Evolutionary conservation across 37 sponge, comb jelly and placozoan genomes (phyloP).

Genomic region (Petrosia ficiformis): DNA sequence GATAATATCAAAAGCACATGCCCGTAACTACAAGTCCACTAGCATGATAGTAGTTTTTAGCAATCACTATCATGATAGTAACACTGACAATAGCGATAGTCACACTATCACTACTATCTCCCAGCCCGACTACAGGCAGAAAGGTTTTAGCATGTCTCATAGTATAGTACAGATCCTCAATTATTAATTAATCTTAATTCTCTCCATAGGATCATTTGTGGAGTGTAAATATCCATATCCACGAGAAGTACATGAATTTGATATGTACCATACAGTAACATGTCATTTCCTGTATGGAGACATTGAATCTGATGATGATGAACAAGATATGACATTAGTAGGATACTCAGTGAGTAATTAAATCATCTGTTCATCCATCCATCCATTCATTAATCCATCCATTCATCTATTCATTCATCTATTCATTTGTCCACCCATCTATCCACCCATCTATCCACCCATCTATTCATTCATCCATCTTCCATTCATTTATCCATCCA

Average conservation of each 20-base stretch:
- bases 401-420: background rate
- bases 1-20: too few relatives aligned
- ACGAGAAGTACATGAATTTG: slow-evolving; percentile 31
- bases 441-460: too few relatives aligned
- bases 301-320: background rate
- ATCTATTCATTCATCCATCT: background rate
- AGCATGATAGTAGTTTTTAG: too few relatives aligned
- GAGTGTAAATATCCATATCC: slow-evolving; percentile 35
- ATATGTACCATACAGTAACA: slow-evolving; percentile 26
- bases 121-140: too few relatives aligned
- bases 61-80: too few relatives aligned
- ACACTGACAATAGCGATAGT: too few relatives aligned
- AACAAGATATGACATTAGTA: background rate
- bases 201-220: slow-evolving; percentile 5
- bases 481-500: background rate
- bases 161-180: too few relatives aligned
- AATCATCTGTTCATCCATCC: too few relatives aligned
- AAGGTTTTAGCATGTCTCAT: too few relatives aligned
- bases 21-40: too few relatives aligned
- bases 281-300: slow-evolving; percentile 21
- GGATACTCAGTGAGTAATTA: slow-evolving; percentile 20
- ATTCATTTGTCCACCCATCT: background rate
- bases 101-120: too few relatives aligned
- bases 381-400: background rate
- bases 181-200: too few relatives aligned